Conservation (phyloP, 2,888 invertebrate species). For the Orthosia gothica region DNA sequence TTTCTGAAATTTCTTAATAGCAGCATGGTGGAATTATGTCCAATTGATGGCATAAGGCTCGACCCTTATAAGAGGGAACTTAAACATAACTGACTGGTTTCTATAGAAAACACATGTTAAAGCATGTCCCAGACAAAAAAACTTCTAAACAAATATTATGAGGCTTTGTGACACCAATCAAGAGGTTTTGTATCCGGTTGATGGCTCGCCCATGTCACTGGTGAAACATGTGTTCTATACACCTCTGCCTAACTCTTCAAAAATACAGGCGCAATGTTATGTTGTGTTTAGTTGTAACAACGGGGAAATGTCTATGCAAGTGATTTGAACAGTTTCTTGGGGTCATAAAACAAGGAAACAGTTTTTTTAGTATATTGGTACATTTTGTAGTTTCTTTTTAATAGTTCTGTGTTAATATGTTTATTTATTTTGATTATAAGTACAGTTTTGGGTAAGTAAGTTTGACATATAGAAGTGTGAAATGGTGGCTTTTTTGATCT, state of each 20-base stretch:
- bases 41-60: not conserved
- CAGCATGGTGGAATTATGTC: not conserved
- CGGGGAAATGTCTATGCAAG: not conserved
- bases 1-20: no score
- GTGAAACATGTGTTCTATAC: no score
- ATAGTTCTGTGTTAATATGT: not conserved
- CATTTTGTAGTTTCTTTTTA: not conserved
- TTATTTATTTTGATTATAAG: not conserved
- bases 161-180: no score
- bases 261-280: no score
- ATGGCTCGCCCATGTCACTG: no score
- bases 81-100: not conserved
- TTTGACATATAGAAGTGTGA: not conserved
- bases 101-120: no score
- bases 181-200: no score
- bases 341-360: not conserved
- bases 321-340: not conserved
- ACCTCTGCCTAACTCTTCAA: not conserved
- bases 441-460: not conserved
- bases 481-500: not conserved
- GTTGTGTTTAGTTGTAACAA: not conserved
- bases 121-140: no score
- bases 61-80: not conserved
- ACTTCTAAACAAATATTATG: no score
- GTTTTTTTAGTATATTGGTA: not conserved